Conservation (phyloP, 2,797 vertebrate genomes). For the Ara ararauna region DNA sequence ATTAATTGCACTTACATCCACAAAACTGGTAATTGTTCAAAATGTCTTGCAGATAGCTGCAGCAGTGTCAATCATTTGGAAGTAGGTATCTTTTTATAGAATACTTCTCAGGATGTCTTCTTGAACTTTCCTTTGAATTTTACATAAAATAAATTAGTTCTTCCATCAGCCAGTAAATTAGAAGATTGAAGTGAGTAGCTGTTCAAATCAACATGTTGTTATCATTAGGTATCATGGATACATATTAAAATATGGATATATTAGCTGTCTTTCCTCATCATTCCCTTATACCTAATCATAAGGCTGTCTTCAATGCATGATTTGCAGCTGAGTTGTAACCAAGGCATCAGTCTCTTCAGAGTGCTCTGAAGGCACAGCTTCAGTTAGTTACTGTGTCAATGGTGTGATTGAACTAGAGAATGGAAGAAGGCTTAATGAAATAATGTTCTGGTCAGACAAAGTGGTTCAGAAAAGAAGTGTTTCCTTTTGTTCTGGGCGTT, state of each 20-base stretch:
- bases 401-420: neutral
- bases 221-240: slow-evolving; percentile 17
- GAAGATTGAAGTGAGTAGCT: neutral
- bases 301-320: neutral
- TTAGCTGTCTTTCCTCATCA: neutral
- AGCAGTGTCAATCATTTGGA: neutral
- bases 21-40: neutral
- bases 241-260: slow-evolving; percentile 39
- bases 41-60: neutral
- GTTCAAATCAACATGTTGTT: slow-evolving; percentile 32
- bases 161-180: slow-evolving; percentile 30
- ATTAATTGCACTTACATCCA: neutral
- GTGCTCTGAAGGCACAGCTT: neutral
- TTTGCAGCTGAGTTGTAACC: slow-evolving; percentile 26
- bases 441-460: slow-evolving; percentile 11
- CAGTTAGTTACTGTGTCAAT: neutral
- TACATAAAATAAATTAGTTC: slow-evolving; percentile 43
- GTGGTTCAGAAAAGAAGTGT: neutral
- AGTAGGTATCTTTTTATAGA: slow-evolving; percentile 1
- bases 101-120: neutral
- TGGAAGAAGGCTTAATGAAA: neutral
- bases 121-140: slow-evolving; percentile 41
- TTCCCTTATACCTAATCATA: neutral
- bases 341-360: neutral
- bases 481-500: neutral